These are phyloP conservation scores for Yponomeuta malinellus DNA, from an alignment of 2,888 invertebrate species.

Conservation along the genomic window DNA sequence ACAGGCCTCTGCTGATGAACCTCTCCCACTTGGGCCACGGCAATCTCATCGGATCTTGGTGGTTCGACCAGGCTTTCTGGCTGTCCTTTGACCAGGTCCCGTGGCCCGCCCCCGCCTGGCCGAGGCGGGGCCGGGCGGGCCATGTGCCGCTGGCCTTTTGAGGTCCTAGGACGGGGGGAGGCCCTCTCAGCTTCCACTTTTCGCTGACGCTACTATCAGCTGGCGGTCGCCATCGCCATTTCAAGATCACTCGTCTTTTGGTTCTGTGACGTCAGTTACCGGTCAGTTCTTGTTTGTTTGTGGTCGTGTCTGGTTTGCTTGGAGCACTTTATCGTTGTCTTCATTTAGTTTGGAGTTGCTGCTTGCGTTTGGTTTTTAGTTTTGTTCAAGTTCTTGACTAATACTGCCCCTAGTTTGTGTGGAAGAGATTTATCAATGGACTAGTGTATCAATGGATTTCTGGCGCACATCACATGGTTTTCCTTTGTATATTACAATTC, in stretches of 20 bases:
- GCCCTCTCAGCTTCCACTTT: conserved; percentile 70
- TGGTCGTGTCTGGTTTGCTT: background rate
- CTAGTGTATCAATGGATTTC: conserved; percentile 16
- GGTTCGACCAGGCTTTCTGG: conserved; percentile 17
- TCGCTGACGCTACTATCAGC: conserved; percentile 55
- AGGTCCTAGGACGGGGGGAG: conserved; percentile 40
- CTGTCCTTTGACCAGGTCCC: conserved; percentile 18
- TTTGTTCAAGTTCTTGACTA: background rate
- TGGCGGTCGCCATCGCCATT: conserved; percentile 66
- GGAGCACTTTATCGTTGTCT: conserved; percentile 6
- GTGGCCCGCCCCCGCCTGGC: conserved; percentile 42
- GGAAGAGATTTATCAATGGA: conserved; percentile 15
- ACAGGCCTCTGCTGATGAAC: conserved; percentile 58
- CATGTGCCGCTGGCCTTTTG: conserved; percentile 55
- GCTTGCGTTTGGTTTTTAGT: background rate
- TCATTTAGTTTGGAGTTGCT: conserved; percentile 8
- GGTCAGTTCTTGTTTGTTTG: conserved; percentile 29
- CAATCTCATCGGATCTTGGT: background rate
- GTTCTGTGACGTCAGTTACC: conserved; percentile 27
- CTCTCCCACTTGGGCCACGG: conserved; percentile 41
- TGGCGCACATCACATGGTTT: background rate
- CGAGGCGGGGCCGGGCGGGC: conserved; percentile 64
- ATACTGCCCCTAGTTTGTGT: background rate
- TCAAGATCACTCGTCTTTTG: conserved; percentile 67
- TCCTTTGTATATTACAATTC: too few species aligned